Percentiles rank a stretch among this genome's conserved stretches.
phyloP scores from a whole-genome alignment of 1,140 invertebrate species.

The Ruditapes philippinarum region DNA sequence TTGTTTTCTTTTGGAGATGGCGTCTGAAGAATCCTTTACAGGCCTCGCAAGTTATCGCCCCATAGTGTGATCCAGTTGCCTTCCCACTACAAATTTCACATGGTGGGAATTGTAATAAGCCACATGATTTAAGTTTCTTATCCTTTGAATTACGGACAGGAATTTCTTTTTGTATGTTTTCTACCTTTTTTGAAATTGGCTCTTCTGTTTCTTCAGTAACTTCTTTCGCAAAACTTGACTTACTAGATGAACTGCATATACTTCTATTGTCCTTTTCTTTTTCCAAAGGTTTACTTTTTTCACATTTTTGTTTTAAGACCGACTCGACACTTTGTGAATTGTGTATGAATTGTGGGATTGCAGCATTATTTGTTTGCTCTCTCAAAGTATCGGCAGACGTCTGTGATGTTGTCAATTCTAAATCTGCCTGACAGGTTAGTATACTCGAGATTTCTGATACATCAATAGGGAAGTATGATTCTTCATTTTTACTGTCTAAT shows the following conservation, averaged over 20 bases:
- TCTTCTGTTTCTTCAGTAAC: background rate
- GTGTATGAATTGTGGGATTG: too few relatives aligned
- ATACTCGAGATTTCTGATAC: background rate
- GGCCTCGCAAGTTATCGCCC: conserved; percentile 87
- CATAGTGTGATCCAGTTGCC: conserved; percentile 87
- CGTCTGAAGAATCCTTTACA: conserved; percentile 86
- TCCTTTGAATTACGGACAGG: background rate
- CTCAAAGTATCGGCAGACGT: background rate
- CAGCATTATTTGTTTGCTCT: background rate
- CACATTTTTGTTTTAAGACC: background rate
- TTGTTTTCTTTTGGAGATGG: conserved; percentile 76
- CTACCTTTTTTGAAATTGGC: background rate
- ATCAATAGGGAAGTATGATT: background rate
- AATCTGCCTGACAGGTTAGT: background rate
- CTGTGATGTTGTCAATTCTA: background rate
- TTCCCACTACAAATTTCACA: conserved; percentile 87
- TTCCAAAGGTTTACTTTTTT: too few relatives aligned
- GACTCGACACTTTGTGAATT: background rate
- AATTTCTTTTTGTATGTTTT: too few relatives aligned
- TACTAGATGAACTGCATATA: background rate
- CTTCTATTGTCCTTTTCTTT: background rate
- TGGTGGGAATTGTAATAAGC: conserved; percentile 70
- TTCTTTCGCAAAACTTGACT: background rate
- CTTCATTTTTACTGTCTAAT: background rate
- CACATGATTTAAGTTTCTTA: background rate